These are phyloP conservation scores for Amblyjoppa proteus DNA, from an alignment of 2,888 invertebrate species.

Conservation along the genomic window DNA sequence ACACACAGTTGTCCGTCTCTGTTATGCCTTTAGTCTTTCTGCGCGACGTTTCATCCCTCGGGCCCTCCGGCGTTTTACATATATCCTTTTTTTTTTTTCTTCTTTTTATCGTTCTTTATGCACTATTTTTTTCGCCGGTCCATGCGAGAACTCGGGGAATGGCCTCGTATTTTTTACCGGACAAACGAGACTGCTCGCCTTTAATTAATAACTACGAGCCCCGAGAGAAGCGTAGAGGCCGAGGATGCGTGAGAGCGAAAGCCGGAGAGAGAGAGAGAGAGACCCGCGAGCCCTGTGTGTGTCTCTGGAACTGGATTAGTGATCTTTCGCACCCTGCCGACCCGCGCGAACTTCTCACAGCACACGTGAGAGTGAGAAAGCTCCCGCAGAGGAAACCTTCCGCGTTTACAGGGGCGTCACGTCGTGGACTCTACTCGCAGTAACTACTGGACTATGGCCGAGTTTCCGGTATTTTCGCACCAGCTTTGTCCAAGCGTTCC, in stretches of 20 bases:
- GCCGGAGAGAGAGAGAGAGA: conserved; percentile 1
- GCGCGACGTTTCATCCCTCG: conserved; percentile 12
- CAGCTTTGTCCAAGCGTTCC: conserved; percentile 1
- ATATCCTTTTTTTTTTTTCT: conserved; percentile 12
- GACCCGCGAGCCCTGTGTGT: background rate
- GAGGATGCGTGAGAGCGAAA: conserved; percentile 32
- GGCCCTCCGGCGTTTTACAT: background rate
- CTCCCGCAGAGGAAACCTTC: background rate
- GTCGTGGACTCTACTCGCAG: conserved; percentile 37
- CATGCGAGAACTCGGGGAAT: conserved; percentile 18
- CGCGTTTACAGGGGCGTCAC: conserved; percentile 39
- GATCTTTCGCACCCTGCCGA: conserved; percentile 49
- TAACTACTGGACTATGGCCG: conserved; percentile 27
- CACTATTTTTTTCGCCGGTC: conserved; percentile 51
- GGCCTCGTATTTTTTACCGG: conserved; percentile 34
- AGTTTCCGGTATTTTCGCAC: conserved; percentile 18
- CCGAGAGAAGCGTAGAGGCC: conserved; percentile 13
- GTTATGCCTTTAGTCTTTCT: conserved; percentile 6
- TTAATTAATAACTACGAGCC: conserved; percentile 57
- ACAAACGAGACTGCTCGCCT: conserved; percentile 27
- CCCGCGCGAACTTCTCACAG: conserved; percentile 18
- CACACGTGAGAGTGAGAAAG: conserved; percentile 8
- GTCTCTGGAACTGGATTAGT: conserved; percentile 47
- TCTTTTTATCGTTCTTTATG: conserved; percentile 18
- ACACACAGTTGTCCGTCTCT: conserved; percentile 4